Conservation (phyloP, 2,113 vertebrate species). For the Eonycteris spelaea region DNA sequence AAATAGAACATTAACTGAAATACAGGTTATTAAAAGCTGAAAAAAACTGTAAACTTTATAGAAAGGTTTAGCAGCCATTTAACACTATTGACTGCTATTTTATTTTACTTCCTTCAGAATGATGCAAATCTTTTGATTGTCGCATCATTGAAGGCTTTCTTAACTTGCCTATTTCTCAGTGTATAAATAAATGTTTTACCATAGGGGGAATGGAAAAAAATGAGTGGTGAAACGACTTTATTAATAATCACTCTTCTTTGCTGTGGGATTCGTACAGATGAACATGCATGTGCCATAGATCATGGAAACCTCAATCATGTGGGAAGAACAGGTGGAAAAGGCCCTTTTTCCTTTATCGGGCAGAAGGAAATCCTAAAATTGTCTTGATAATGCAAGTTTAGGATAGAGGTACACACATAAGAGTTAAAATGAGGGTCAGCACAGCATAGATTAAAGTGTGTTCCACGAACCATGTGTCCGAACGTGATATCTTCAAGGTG, state of each 20-base stretch:
- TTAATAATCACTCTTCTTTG: not conserved
- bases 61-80: too few species aligned
- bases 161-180: not conserved
- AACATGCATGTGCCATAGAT: not conserved
- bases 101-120: not conserved
- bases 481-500: slow-evolving; percentile 34
- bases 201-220: not conserved
- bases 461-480: not conserved
- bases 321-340: not conserved
- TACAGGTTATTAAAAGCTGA: too few species aligned
- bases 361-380: slow-evolving; percentile 5
- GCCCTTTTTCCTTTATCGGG: not conserved
- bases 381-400: slow-evolving; percentile 49
- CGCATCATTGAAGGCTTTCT: not conserved
- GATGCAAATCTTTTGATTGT: not conserved
- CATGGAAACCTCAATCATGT: not conserved
- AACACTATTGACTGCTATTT: not conserved
- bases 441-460: slow-evolving; percentile 11
- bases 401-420: slow-evolving; percentile 52
- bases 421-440: slow-evolving; percentile 38
- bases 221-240: not conserved
- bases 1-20: too few species aligned
- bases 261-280: not conserved
- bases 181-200: not conserved
- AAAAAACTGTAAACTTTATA: too few species aligned